Conservation (phyloP, 2,113 vertebrate species). For the Tympanuchus pallidicinctus region DNA sequence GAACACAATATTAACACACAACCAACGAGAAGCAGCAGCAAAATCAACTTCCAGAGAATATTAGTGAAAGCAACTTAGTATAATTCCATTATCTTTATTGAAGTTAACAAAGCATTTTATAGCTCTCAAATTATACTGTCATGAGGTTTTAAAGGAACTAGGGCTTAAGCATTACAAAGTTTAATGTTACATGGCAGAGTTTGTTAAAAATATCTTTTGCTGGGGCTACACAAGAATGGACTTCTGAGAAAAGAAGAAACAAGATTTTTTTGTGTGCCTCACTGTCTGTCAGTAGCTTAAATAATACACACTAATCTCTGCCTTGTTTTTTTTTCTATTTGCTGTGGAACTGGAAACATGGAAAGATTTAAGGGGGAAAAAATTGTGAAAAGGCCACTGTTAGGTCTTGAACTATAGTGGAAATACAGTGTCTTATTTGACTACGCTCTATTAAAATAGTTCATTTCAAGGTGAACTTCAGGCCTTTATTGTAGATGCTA, state of each 20-base stretch:
- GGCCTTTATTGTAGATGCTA: conserved; percentile 60
- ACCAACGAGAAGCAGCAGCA: background rate
- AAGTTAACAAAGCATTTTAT: background rate
- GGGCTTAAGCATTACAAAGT: background rate
- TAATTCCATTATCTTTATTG: background rate
- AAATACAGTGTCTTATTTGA: conserved; percentile 46
- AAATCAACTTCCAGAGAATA: background rate
- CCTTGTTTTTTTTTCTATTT: background rate
- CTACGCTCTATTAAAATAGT: conserved; percentile 45
- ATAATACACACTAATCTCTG: background rate
- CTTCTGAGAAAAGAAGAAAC: background rate
- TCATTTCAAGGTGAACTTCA: conserved; percentile 66
- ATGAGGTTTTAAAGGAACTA: background rate
- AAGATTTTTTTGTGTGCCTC: background rate
- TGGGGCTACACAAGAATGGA: background rate
- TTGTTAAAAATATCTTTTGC: background rate
- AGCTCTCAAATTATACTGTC: background rate
- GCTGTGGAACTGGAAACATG: background rate
- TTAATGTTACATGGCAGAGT: background rate
- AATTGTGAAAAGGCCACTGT: background rate
- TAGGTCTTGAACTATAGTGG: conserved; percentile 9
- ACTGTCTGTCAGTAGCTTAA: background rate
- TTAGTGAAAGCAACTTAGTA: background rate
- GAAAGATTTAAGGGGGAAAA: background rate
- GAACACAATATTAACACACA: background rate